Conservation (phyloP, 2,113 vertebrate genomes). For the Strigops habroptila region DNA sequence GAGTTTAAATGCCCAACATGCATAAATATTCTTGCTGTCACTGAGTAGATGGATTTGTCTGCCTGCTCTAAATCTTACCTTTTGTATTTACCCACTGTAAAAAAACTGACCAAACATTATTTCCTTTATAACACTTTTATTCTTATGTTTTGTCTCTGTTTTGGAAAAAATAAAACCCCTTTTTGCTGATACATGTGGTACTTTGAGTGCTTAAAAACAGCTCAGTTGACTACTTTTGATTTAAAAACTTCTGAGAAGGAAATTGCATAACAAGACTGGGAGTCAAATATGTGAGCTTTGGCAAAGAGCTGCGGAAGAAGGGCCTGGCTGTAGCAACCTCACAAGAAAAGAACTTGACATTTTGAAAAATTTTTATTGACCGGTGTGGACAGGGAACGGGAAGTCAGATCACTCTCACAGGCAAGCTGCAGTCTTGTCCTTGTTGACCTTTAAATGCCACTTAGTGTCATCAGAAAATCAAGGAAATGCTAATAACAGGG, state of each 20-base stretch:
- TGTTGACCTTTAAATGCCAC: slow-evolving; percentile 56
- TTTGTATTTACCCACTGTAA: fast-evolving
- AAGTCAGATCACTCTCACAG: slow-evolving; percentile 35
- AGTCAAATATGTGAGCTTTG: slow-evolving; percentile 45
- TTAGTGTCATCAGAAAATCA: slow-evolving; percentile 23
- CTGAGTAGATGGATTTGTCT: background rate
- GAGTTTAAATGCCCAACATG: background rate
- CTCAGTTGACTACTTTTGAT: slow-evolving; percentile 18
- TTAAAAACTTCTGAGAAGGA: slow-evolving; percentile 26
- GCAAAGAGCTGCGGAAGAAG: slow-evolving; percentile 18
- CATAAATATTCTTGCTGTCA: background rate
- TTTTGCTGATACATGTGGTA: background rate
- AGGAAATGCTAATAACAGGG: slow-evolving; percentile 11
- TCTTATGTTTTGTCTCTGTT: background rate
- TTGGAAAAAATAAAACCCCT: background rate
- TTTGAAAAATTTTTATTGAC: slow-evolving; percentile 50
- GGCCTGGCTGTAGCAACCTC: background rate
- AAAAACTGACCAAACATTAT: background rate
- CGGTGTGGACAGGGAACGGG: slow-evolving; percentile 17
- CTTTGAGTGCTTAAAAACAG: background rate
- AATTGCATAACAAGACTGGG: slow-evolving; percentile 16
- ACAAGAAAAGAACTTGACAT: slow-evolving; percentile 50
- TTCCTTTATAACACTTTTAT: background rate
- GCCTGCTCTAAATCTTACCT: background rate
- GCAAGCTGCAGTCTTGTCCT: slow-evolving; percentile 17